Percentiles rank a stretch among this genome's conserved stretches.
These are phyloP conservation scores for Xenopus tropicalis DNA, from an alignment of 2,113 vertebrate species.

Conservation along the genomic window UCB_Xtro_10.0 CM004451.2:83031001-83031500, in stretches of 20 bases:
- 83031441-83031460: background rate
- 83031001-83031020: no score
- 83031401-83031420: constrained; percentile 13
- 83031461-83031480: background rate
- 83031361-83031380: constrained; percentile 41
- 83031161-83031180: no score
- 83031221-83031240: no score
- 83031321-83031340: constrained; percentile 41
- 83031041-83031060: no score
- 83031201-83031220: no score
- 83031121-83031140: no score
- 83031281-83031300: constrained; percentile 45
- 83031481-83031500: background rate
- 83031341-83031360: constrained; percentile 25
- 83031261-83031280: constrained; percentile 33
- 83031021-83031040: no score
- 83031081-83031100: no score
- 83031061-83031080: no score
- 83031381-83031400: constrained; percentile 25
- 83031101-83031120: no score
- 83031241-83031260: background rate
- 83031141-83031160: no score
- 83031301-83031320: constrained; percentile 23
- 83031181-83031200: no score
- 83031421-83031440: background rate